Evolutionary conservation across 2,113 vertebrate genomes (phyloP).

Genomic region (Oryzias curvinotus): DNA sequence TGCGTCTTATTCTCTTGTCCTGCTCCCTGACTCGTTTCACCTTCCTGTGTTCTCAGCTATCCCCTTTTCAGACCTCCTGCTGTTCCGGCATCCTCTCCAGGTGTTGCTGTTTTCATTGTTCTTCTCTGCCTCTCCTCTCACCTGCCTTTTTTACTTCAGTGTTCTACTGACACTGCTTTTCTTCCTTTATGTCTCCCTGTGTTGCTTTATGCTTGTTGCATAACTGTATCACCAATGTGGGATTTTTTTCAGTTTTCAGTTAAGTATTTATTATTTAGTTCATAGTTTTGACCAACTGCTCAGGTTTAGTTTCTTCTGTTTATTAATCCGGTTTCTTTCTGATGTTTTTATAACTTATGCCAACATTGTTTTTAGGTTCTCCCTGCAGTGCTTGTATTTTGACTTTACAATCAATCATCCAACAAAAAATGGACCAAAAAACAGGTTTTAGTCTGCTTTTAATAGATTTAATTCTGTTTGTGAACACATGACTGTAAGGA

Average conservation of each 20-base stretch:
- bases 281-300: not conserved
- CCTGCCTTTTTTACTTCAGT: slow-evolving; percentile 16
- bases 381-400: not conserved
- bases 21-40: slow-evolving; percentile 64
- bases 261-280: not conserved
- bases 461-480: slow-evolving; percentile 3
- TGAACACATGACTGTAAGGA: not conserved
- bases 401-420: not conserved
- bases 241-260: not conserved
- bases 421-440: too few species aligned
- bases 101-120: slow-evolving; percentile 26
- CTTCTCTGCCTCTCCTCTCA: slow-evolving; percentile 5
- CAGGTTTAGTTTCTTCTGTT: not conserved
- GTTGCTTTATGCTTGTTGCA: not conserved
- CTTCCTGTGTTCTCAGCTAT: slow-evolving; percentile 47
- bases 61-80: slow-evolving; percentile 58
- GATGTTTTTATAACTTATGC: too few species aligned
- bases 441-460: not conserved
- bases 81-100: slow-evolving; percentile 41
- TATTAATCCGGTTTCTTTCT: too few species aligned
- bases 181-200: not conserved
- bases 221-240: not conserved
- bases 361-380: too few species aligned
- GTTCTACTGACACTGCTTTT: slow-evolving; percentile 8
- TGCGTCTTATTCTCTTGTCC: slow-evolving; percentile 34